Evolutionary conservation across 2,888 invertebrate genomes (phyloP), one percentile per base, ranked within the genome.

Genomic region (Yponomeuta evonymella): DNA sequence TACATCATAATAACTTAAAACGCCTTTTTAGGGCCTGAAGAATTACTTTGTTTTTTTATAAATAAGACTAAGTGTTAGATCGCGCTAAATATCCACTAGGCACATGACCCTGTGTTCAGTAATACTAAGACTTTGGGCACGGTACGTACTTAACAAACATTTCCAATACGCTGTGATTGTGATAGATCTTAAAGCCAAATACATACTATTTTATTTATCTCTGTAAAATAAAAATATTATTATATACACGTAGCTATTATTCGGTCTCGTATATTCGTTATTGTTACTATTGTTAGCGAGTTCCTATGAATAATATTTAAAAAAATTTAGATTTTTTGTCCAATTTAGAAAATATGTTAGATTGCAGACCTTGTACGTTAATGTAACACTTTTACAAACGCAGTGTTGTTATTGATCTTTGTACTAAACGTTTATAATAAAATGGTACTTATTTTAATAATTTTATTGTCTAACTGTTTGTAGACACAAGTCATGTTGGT

Each of bases 101-200:
- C 71, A 72, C 71, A 70, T 72, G 70, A 70, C 70, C 65, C 71
- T 70, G 70, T 58, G 70, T 70, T 30, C 66, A 65, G 23, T 65
- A 63, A 29, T n/a, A 23, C 36, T 12, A 58, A 12, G 15, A 58
- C 51, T 58, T 58, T 58, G 2, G 51, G 51, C 51, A 58, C 15
- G 12, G 15, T 15, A 15, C 15, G 51, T 58, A 58, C 51, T 58
- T 58, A 58, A 58, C 51, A 58, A 58, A 58, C 51, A 58, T 58
- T 58, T 58, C 51, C 51, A 65, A 30, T 2, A 6, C 65, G 30
- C 48, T 70, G 48, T 71, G 69, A n/a, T 62, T 69, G 29, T 30
- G 62, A 30, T 65, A 65, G 48, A 70, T 70, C 64, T 64, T n/a
- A 48, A 23, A 68, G n/a, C 3, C 0, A 33, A 29, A 29, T 65